phyloP scores from a whole-genome alignment of 2,888 invertebrate genomes.

The Pheosia gnoma region DNA sequence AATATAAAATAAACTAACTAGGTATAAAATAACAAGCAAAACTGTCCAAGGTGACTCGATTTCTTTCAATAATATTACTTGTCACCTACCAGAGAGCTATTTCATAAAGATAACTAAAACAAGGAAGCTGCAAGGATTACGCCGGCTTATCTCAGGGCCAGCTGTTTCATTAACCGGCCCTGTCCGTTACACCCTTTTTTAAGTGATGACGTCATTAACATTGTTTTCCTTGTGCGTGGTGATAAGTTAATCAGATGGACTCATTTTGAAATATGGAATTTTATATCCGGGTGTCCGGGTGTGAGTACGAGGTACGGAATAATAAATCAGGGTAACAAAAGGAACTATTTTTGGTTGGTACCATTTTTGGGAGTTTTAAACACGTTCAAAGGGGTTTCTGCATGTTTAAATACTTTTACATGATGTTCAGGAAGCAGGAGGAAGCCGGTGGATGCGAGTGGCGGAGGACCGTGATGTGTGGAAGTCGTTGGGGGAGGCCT shows the following conservation, averaged over 20 bases:
- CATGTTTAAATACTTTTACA: too few species aligned
- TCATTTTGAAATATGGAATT: conserved; percentile 18
- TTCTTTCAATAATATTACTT: too few species aligned
- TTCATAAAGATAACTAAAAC: conserved; percentile 51
- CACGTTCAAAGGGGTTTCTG: too few species aligned
- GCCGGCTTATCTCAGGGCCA: conserved; percentile 44
- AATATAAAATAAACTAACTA: too few species aligned
- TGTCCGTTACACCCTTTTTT: conserved; percentile 16
- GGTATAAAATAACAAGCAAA: too few species aligned
- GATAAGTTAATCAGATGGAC: conserved; percentile 20
- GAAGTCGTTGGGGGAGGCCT: too few species aligned
- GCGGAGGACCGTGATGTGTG: too few species aligned
- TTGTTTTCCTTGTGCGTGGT: conserved; percentile 11
- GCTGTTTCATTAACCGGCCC: conserved; percentile 40
- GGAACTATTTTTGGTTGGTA: too few species aligned
- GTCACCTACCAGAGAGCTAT: conserved; percentile 32
- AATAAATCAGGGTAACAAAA: background rate
- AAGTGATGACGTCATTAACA: conserved; percentile 16
- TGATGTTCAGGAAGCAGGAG: too few species aligned
- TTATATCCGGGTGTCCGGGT: background rate
- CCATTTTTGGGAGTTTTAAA: too few species aligned
- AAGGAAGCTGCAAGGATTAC: conserved; percentile 36
- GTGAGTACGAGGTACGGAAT: background rate
- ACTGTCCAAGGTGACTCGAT: too few species aligned
- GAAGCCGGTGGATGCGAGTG: too few species aligned